phyloP scores from a whole-genome alignment of 2,113 vertebrate genomes.

The Lanius ludovicianus region DNA sequence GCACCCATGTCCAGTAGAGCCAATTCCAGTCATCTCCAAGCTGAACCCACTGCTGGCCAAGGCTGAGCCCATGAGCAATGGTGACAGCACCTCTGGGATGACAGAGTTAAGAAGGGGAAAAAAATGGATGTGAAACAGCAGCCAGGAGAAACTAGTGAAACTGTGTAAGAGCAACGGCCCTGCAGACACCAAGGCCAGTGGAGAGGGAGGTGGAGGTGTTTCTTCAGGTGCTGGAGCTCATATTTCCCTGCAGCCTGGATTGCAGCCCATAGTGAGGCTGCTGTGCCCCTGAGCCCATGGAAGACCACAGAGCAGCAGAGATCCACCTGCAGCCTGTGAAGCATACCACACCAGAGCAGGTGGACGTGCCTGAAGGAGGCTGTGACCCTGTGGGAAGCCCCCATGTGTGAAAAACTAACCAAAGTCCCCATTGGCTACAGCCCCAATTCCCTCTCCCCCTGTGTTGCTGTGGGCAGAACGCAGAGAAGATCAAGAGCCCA shows the following conservation, averaged over 20 bases:
- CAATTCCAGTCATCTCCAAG: not conserved
- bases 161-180: not conserved
- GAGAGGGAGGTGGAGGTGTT: not conserved
- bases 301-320: not conserved
- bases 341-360: not conserved
- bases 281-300: not conserved
- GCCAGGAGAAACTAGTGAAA: not conserved
- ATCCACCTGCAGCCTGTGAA: not conserved
- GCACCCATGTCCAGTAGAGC: not conserved
- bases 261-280: too few relatives aligned
- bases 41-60: not conserved
- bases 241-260: not conserved
- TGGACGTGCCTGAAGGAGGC: not conserved
- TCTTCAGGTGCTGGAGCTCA: too few relatives aligned
- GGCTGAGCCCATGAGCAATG: too few relatives aligned
- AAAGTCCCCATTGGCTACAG: not conserved
- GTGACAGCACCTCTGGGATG: too few relatives aligned
- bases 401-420: not conserved
- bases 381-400: not conserved
- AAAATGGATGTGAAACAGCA: not conserved
- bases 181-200: not conserved
- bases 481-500: not conserved
- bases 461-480: not conserved
- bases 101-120: not conserved
- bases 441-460: not conserved